Evolutionary conservation across 1,140 invertebrate genomes (phyloP), one percentile per base, ranked within the genome.

Genomic region (Globodera rostochiensis): DNA sequence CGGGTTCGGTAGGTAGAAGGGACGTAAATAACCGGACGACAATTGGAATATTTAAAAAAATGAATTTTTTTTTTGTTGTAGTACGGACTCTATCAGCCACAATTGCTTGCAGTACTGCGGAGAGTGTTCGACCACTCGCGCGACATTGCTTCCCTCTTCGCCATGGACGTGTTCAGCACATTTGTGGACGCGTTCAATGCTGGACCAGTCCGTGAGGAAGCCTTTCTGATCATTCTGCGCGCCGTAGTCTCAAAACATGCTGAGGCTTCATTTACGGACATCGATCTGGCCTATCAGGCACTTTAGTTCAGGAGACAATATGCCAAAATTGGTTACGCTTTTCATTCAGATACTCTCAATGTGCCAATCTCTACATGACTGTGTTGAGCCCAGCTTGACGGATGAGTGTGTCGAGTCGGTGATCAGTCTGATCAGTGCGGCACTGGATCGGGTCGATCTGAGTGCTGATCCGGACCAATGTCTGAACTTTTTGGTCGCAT

Each of bases 321-420:
- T 25, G n/a, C 57, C 74, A 60, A 75, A 36, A 75, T 47, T 47
- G 21, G 46, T 76, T 9, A n/a, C 36, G 19, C 9, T 64, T 36
- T 83, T 74, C 21, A 11, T 66, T 50, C 21, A 84, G 86, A 57
- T 85, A 21, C 66, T 84, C 36, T 85, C 86, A 49, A 70, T 87
- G 8, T 85, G 85, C 70, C 84, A 87, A 77, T 47, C 46, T 21
- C 73, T 86, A 11, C 83, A 87, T 11, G 85, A 86, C 71, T 76
- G 75, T 9, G 25, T 86, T 9, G 49, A 73, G 21, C 45, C 84
- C n/a, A 80, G 46, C 66, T n/a, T 86, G 36, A 46, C 79, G 25
- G 74, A 73, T 46, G 73, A 80, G 0, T 76, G 84, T 71, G 46
- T 86, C 11, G 21, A 47, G 7, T 21, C 49, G 13, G 73, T 67